Evolutionary conservation across 2,113 vertebrate genomes (phyloP).

Genomic region (Condylura cristata): DNA sequence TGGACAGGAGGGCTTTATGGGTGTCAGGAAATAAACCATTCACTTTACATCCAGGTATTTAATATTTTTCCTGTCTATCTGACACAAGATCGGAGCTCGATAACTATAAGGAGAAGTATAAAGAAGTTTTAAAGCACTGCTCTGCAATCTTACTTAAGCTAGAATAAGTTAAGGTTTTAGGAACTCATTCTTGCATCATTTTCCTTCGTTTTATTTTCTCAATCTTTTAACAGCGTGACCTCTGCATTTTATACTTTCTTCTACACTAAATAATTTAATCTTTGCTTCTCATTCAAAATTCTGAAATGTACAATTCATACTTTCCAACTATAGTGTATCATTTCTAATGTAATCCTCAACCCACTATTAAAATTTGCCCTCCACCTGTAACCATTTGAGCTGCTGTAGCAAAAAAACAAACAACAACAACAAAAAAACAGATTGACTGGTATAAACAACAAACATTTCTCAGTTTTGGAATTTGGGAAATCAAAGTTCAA

Average conservation of each 20-base stretch:
- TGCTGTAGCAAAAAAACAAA: background rate
- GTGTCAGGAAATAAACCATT: background rate
- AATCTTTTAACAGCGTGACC: background rate
- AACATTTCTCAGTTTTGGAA: background rate
- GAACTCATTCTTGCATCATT: background rate
- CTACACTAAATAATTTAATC: background rate
- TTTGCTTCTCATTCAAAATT: background rate
- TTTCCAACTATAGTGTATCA: background rate
- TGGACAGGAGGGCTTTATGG: background rate
- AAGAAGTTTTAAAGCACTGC: background rate
- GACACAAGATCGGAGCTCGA: background rate
- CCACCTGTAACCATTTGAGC: background rate
- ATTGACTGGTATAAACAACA: background rate
- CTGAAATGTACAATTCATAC: background rate
- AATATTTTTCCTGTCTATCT: background rate
- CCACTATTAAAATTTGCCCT: background rate
- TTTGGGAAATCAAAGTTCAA: background rate
- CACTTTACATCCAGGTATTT: background rate
- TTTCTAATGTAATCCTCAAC: background rate
- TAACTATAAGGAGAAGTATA: background rate
- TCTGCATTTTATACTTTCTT: background rate
- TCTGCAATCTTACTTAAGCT: background rate
- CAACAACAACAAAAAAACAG: background rate
- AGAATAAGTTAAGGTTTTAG: background rate
- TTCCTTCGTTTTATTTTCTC: constrained; percentile 20